Evolutionary conservation across 2,888 invertebrate genomes (phyloP), one percentile per base, ranked within the genome.

Genomic region (Athalia cordata): DNA sequence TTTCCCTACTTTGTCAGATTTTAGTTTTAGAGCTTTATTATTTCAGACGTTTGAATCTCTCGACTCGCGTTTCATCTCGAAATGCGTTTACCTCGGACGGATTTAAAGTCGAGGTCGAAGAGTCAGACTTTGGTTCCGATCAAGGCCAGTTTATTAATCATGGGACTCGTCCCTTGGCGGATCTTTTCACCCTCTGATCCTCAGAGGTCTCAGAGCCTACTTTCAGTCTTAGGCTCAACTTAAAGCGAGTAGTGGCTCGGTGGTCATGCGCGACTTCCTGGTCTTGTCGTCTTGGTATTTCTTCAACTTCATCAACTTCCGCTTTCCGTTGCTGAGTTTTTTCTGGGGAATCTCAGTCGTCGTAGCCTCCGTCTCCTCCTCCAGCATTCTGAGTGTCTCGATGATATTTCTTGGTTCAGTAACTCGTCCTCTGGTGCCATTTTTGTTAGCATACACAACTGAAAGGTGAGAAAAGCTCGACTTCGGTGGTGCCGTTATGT

Each of bases 371-470:
- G 87, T 88, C 75, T 94, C 93, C 74, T 93, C 91, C 85, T 96
- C 96, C 6, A 96, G 90, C 87, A 95, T 91, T 83, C 94, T 93
- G 82, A 96, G 89, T 77, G 95, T 95, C 88, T 96, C 96, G 81
- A 96, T 94, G 77, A 96, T 96, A 87, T 96, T 96, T 85, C 95
- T 95, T n/a, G 96, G 96, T 82, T 92, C 91, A 4, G 90, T 92
- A 83, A 91, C 82, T 5, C 91, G 91, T 80, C 92, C 91, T 29
- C 92, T 89, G 3, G 94, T 95, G 6, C 93, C 93, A 85, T 96
- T 96, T 88, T 95, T 95, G 83, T 96, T 95, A 0, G 95, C 95
- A 86, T 96, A 96, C 0, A 96, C 96, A 0, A 96, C 95, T 50
- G 96, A 96, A 81, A 94, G 94, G 83, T 96, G 95, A 0, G 96